phyloP scores from a whole-genome alignment of 2,797 vertebrate genomes.

The Percopsis omiscomaycus region DNA sequence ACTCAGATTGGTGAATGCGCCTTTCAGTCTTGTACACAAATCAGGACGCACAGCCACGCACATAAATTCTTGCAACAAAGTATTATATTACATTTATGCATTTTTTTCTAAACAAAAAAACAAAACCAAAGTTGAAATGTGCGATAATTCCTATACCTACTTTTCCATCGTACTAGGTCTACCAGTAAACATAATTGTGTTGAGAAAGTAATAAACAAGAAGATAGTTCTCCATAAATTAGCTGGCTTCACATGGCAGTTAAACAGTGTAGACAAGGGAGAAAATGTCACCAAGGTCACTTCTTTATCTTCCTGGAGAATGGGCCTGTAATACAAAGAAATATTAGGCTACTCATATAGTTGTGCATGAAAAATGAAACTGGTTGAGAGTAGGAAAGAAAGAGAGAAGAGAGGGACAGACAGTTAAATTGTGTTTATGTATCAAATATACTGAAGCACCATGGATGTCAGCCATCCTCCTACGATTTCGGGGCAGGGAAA shows the following conservation, averaged over 20 bases:
- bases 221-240: neutral
- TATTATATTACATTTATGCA: neutral
- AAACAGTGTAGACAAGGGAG: neutral
- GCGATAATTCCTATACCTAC: neutral
- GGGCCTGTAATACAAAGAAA: constrained; percentile 51
- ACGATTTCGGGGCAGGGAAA: constrained; percentile 66
- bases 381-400: neutral
- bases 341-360: too few relatives aligned
- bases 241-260: neutral
- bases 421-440: neutral
- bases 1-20: constrained; percentile 26
- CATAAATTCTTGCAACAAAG: neutral
- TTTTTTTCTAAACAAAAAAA: too few relatives aligned
- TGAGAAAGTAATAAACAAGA: constrained; percentile 27
- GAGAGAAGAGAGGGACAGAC: neutral
- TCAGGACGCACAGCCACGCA: constrained; percentile 19
- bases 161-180: neutral
- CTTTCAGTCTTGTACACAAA: neutral
- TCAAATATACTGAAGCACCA: constrained; percentile 35
- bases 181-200: neutral
- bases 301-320: constrained; percentile 56
- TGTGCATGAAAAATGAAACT: too few relatives aligned
- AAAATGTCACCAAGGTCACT: constrained; percentile 40
- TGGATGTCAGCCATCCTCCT: constrained; percentile 54
- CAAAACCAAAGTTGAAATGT: too few relatives aligned